Evolutionary conservation across 2,888 invertebrate genomes (phyloP), one percentile per base, ranked within the genome.

Genomic region (Tachina grossa): DNA sequence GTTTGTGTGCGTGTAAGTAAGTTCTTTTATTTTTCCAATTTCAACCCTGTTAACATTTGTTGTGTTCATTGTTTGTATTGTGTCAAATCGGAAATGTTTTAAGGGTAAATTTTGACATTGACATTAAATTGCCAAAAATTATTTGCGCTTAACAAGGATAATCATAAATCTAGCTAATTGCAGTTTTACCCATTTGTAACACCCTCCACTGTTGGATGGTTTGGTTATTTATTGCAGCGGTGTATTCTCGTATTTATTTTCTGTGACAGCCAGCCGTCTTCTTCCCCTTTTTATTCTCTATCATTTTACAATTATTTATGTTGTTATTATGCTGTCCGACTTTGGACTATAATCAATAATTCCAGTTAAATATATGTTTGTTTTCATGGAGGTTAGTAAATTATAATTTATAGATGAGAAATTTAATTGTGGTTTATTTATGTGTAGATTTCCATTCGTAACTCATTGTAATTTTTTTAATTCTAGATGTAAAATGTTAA

Each of bases 111-210:
- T 87, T 87, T 87, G 85, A 84, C 85, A 83, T 85, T 87, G 87
- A 88, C 88, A 89, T 89, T 87, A 88, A 90, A 91, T 90, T 90
- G 90, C 89, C 89, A 86, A 89, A 85, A 90, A 91, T 90, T 90
- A 91, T 91, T 90, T 90, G 90, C 88, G 89, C 91, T 90, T 90
- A 91, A 90, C 90, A 90, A 90, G 91, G 91, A 91, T 91, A 91
- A 91, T 90, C 91, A 91, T 91, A 91, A 91, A 91, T 91, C 91
- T 91, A 89, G 90, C 91, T 91, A 91, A 91, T 91, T 91, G 89
- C 88, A 89, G 89, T 91, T 90, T 89, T 90, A 80, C 83, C 76
- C 79, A 76, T 85, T 83, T 79, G 65, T 57, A 83, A 85, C 83
- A 83, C 85, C 85, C 85, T 55, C 65, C 51, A 61, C 51, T 79